These are phyloP conservation scores for Athalia circularis DNA, from an alignment of 2,888 invertebrate genomes.

Conservation along the genomic window DNA sequence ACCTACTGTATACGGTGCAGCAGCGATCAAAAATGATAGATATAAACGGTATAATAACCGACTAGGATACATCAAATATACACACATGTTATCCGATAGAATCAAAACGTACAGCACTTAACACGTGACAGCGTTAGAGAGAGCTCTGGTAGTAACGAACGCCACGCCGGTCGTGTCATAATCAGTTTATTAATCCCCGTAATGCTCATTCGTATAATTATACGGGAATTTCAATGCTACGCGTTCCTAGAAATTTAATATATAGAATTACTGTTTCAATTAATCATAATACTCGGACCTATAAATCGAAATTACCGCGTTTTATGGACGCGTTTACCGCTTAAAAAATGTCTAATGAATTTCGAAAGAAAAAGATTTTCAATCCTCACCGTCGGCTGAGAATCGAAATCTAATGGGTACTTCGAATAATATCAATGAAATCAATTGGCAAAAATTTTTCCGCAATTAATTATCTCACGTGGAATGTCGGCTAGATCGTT, in stretches of 20 bases:
- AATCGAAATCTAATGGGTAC: no score
- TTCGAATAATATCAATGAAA: no score
- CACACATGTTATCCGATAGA: conserved; percentile 1
- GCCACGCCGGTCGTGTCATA: not conserved
- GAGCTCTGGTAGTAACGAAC: not conserved
- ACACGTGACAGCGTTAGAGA: conserved; percentile 33
- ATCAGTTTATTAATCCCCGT: conserved; percentile 39
- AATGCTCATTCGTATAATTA: conserved; percentile 22
- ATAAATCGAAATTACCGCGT: not conserved
- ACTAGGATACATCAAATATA: not conserved
- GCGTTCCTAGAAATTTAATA: not conserved
- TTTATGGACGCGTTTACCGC: not conserved
- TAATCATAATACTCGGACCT: not conserved
- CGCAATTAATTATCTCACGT: no score
- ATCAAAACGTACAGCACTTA: conserved; percentile 21
- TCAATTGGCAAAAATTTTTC: no score
- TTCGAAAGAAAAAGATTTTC: not conserved
- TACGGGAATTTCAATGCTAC: conserved; percentile 10
- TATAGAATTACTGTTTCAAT: conserved; percentile 20
- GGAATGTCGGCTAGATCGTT: no score
- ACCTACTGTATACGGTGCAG: not conserved
- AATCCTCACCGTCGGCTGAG: no score
- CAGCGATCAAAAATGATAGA: not conserved
- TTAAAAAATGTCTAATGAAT: not conserved
- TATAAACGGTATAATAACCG: conserved; percentile 15